Evolutionary conservation across 2,797 vertebrate genomes (phyloP), one percentile per base, ranked within the genome.

Genomic region (Pyrocephalus nanus): DNA sequence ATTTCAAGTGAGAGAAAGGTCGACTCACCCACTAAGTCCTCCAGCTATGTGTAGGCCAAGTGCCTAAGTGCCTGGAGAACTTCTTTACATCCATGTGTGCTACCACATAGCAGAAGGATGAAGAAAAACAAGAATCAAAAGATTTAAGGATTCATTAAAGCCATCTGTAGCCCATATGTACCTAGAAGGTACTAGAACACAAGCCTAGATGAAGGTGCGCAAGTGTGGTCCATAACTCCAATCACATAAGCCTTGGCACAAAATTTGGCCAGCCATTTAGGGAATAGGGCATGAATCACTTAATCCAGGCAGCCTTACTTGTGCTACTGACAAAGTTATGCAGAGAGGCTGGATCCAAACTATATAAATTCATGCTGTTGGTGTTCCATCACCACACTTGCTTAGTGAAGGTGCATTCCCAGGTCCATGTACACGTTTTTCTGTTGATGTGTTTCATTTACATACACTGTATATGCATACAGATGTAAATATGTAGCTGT

Each of bases 371-470:
- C 42, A 8, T 5, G 9, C 29, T 26, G 32, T 3, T 67, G 15
- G 13, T 55, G 25, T 48, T 18, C 27, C 26, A 48, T 45, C 30
- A 19, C 29, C 26, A 19, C 0, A 2, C 3, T 50, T 76, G 55
- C 42, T 86, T 42, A 69, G 23, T 0, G 0, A 71, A 75, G 42
- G 34, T 11, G 2, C 19, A 12, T 10, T 19, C 17, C 36, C 38
- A 47, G 55, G 27, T 57, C 29, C 17, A 26, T 0, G 2, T 8
- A n/a, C 34, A 78, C 9, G 8, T 18, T 57, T 38, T 86, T 54
- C 61, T 69, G 6, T 32, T 38, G 32, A 2, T 45, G 36, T 38
- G 23, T 57, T 32, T 67, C 50, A 17, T 66, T 74, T 72, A 27
- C 50, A 26, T 25, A 22, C 18, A 12, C 5, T 27, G 9, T 14